Percentiles rank a stretch among this genome's conserved stretches.
Evolutionary conservation across 2,113 vertebrate genomes (phyloP).

Genomic region (Parotia lawesii): DNA sequence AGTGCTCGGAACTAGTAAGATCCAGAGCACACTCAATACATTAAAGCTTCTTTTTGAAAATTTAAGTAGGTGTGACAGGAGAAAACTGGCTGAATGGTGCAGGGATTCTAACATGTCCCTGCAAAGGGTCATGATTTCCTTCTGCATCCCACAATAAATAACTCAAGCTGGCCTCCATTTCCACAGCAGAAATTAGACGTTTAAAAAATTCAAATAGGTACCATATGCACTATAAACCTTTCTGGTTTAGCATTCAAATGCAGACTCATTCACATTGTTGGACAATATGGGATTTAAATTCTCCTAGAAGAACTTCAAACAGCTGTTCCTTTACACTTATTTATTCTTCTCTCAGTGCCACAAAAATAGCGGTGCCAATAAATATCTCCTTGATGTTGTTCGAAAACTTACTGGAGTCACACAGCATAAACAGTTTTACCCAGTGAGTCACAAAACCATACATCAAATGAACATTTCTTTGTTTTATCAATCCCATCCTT

Average conservation of each 20-base stretch:
- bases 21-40: constrained; percentile 53
- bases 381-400: neutral
- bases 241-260: constrained; percentile 43
- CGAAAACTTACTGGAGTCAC: neutral
- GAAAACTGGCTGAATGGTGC: constrained; percentile 40
- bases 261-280: neutral
- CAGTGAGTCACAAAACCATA: neutral
- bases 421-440: neutral
- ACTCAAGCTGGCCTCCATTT: constrained; percentile 57
- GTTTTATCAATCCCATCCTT: neutral
- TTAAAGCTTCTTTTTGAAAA: constrained; percentile 65
- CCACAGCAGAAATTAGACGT: constrained; percentile 52
- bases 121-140: constrained; percentile 52
- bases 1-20: constrained; percentile 62
- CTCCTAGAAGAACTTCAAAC: neutral
- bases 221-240: constrained; percentile 45
- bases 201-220: constrained; percentile 64
- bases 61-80: constrained; percentile 69
- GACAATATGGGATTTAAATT: constrained; percentile 12
- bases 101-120: constrained; percentile 33
- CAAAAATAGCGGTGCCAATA: neutral
- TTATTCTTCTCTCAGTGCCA: neutral
- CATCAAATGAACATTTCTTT: neutral
- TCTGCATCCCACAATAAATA: constrained; percentile 64
- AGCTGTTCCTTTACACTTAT: neutral